These are phyloP conservation scores for Hippocampus barbouri DNA, from an alignment of 2,113 vertebrate genomes.

Conservation along the genomic window DNA sequence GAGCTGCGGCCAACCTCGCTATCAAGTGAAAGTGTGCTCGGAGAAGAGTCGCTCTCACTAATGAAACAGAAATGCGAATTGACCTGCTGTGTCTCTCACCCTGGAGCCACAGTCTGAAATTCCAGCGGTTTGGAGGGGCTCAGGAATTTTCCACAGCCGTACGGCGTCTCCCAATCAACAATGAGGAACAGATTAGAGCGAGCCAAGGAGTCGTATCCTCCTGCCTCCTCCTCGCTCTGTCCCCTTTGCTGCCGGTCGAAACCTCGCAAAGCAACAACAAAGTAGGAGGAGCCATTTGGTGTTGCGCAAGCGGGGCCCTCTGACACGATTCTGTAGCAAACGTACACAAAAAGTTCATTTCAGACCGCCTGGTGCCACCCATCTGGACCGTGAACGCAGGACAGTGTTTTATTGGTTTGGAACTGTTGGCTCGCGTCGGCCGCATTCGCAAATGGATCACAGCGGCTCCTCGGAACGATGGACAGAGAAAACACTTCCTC, in stretches of 20 bases:
- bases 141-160: conserved; percentile 72
- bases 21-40: conserved; percentile 29
- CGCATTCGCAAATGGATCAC: conserved; percentile 59
- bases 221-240: conserved; percentile 52
- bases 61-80: conserved; percentile 62
- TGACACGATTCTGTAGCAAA: conserved; percentile 3
- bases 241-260: conserved; percentile 52
- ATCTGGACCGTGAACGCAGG: conserved; percentile 3
- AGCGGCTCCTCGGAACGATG: conserved; percentile 40
- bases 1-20: conserved; percentile 39
- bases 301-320: conserved; percentile 33
- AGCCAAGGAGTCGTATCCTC: conserved; percentile 61
- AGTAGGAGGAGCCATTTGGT: conserved; percentile 47
- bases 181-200: conserved; percentile 69
- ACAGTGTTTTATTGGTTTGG: conserved; percentile 42
- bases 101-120: conserved; percentile 73
- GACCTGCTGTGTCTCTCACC: conserved; percentile 68
- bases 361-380: neutral
- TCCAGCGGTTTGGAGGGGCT: conserved; percentile 72
- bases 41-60: conserved; percentile 54
- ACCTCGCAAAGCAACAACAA: conserved; percentile 39
- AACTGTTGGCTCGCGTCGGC: conserved; percentile 53
- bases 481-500: conserved; percentile 38
- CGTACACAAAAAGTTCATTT: neutral
- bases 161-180: conserved; percentile 69